Conservation (phyloP, 2,888 invertebrate species). For the Drosophila pullipes region DNA sequence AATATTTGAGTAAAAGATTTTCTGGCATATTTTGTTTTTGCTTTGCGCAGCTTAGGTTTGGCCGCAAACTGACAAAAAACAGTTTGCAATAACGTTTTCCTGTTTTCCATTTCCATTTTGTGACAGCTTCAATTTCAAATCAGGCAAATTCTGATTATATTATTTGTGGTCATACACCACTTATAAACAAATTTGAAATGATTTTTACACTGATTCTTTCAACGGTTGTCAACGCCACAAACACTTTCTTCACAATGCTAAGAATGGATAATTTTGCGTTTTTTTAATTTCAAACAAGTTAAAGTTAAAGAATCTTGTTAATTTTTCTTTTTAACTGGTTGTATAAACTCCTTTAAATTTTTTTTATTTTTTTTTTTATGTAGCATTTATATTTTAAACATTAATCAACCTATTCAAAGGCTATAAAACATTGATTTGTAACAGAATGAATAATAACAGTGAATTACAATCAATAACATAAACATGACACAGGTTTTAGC, state of each 20-base stretch:
- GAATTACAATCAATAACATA: too few species aligned
- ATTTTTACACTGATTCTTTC: not conserved
- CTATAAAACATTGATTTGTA: too few species aligned
- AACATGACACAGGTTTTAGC: too few species aligned
- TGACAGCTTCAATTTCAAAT: not conserved
- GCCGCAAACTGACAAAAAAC: not conserved
- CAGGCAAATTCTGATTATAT: not conserved
- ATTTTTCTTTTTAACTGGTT: not conserved
- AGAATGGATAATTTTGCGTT: not conserved
- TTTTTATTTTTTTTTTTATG: too few species aligned
- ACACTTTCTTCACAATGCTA: not conserved
- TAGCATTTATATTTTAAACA: too few species aligned
- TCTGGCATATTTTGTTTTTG: not conserved
- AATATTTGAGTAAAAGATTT: not conserved
- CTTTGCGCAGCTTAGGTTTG: not conserved
- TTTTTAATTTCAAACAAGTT: not conserved
- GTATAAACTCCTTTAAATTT: not conserved
- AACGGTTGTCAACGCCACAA: not conserved
- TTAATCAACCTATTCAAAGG: too few species aligned
- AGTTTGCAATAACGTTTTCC: not conserved
- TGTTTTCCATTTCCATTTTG: not conserved
- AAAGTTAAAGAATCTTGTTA: not conserved
- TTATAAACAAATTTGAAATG: not conserved
- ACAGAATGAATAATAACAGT: too few species aligned
- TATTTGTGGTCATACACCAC: not conserved